These are phyloP conservation scores for Nycticryphes semicollaris DNA, from an alignment of 2,113 vertebrate species.

Conservation along the genomic window DNA sequence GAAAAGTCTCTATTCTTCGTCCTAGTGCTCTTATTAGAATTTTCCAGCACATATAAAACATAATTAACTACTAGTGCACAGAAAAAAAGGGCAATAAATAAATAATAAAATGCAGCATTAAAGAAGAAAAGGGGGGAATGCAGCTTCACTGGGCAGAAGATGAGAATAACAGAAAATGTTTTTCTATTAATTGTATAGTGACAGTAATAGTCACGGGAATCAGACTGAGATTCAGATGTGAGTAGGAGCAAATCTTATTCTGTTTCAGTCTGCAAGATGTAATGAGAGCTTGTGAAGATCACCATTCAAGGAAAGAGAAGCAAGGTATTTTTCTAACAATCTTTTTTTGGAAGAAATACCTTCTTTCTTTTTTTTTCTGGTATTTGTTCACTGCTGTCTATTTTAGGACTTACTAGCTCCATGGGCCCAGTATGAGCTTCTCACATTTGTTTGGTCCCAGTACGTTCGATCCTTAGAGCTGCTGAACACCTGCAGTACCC, in stretches of 20 bases:
- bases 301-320: not conserved
- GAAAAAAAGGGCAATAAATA: not conserved
- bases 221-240: not conserved
- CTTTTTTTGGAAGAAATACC: not conserved
- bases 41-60: slow-evolving; percentile 32
- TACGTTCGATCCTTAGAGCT: not conserved
- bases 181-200: not conserved
- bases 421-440: not conserved
- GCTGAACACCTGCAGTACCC: not conserved
- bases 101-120: not conserved
- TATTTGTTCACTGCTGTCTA: not conserved
- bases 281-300: not conserved
- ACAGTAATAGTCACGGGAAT: not conserved
- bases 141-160: not conserved
- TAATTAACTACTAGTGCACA: not conserved
- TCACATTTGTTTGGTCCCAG: not conserved
- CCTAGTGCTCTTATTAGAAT: slow-evolving; percentile 49
- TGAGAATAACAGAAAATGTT: not conserved
- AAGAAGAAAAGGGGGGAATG: not conserved
- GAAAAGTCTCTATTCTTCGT: slow-evolving; percentile 29
- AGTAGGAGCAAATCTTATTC: not conserved
- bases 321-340: not conserved
- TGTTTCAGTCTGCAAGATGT: not conserved
- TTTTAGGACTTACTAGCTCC: not conserved
- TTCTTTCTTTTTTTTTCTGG: not conserved